Conservation (phyloP, 2,797 vertebrate species). For the Neopelma chrysocephalum region DNA sequence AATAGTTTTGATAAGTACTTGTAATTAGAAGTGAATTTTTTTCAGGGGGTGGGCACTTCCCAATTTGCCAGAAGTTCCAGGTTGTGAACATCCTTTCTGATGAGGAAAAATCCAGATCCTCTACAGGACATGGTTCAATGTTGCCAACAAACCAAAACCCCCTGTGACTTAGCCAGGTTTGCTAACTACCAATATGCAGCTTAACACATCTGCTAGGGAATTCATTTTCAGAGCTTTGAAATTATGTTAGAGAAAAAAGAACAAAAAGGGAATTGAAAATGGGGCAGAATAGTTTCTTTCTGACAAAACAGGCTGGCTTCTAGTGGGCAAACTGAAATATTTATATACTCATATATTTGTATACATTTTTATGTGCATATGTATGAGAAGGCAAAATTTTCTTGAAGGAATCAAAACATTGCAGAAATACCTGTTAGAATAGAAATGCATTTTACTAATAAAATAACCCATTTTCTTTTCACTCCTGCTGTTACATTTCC, state of each 20-base stretch:
- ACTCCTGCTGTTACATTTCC: background rate
- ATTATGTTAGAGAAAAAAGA: background rate
- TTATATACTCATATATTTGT: background rate
- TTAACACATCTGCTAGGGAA: background rate
- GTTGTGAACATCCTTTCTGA: background rate
- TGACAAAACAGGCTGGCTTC: background rate
- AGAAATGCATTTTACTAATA: conserved; percentile 28
- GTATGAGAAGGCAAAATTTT: background rate
- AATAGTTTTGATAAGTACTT: background rate
- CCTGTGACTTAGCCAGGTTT: background rate
- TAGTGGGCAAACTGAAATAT: background rate
- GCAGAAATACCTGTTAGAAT: conserved; percentile 25
- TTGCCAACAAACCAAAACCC: background rate
- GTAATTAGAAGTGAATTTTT: background rate
- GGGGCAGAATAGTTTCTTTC: background rate
- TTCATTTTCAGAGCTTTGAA: background rate
- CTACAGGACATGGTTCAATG: background rate
- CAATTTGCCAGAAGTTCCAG: background rate
- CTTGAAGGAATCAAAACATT: background rate
- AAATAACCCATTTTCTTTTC: background rate
- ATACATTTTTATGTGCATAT: background rate
- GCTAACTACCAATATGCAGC: background rate
- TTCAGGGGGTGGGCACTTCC: background rate
- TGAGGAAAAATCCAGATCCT: background rate
- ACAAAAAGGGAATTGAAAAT: background rate